These are phyloP conservation scores for Fissipunctia ypsillon DNA, from an alignment of 2,888 invertebrate species.

Conservation along the genomic window DNA sequence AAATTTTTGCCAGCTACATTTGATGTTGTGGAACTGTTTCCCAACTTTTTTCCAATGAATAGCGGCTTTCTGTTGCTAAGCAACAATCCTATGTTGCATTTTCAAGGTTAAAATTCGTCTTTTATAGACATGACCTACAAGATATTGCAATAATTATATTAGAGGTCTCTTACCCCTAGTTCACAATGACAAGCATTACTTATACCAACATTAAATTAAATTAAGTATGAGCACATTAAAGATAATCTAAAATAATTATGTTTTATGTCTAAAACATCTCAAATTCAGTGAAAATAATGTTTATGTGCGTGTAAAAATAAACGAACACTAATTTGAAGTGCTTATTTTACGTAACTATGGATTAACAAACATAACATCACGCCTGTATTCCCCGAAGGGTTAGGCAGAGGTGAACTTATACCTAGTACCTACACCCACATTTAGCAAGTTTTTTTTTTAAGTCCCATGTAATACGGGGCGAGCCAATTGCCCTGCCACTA, in stretches of 20 bases:
- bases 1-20: no score
- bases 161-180: neutral
- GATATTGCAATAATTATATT: no score
- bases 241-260: conserved; percentile 11
- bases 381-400: neutral
- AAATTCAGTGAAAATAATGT: conserved; percentile 8
- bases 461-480: no score
- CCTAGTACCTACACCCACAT: no score
- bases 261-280: neutral
- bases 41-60: neutral
- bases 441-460: no score
- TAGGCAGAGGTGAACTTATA: no score
- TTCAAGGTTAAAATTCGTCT: neutral
- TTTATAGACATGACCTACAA: neutral
- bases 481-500: no score
- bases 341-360: neutral
- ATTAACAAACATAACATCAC: neutral
- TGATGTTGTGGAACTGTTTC: neutral
- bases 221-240: neutral
- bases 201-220: conserved; percentile 1
- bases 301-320: neutral
- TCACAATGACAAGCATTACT: conserved; percentile 1
- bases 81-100: neutral
- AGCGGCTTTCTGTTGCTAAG: neutral
- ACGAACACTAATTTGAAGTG: neutral